phyloP scores from a whole-genome alignment of 2,888 invertebrate species.

The Thereva unica region DNA sequence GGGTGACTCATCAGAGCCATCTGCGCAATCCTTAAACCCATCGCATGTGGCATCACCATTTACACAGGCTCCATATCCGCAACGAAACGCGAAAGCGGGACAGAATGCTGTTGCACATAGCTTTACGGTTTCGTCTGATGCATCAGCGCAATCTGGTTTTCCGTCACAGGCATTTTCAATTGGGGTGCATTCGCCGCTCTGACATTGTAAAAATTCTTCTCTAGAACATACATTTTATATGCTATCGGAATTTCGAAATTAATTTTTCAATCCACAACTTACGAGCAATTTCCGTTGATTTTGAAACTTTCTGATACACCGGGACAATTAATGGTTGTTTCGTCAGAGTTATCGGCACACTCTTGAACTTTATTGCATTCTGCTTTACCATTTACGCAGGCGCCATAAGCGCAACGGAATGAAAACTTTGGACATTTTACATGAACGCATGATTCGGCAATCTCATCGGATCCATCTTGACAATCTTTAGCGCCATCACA shows the following conservation, averaged over 20 bases:
- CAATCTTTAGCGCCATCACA: conserved; percentile 52
- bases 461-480: conserved; percentile 52
- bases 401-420: conserved; percentile 53
- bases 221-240: not conserved
- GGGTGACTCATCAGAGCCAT: conserved; percentile 48
- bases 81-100: conserved; percentile 48
- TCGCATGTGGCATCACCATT: conserved; percentile 44
- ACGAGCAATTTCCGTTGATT: conserved; percentile 41
- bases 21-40: conserved; percentile 45
- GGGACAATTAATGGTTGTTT: conserved; percentile 31
- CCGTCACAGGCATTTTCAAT: conserved; percentile 55
- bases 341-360: conserved; percentile 48
- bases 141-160: conserved; percentile 47
- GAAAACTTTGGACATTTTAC: conserved; percentile 60
- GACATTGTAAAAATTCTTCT: conserved; percentile 36
- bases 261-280: conserved; percentile 29
- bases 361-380: conserved; percentile 44
- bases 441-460: conserved; percentile 48
- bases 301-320: conserved; percentile 1
- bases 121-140: conserved; percentile 47
- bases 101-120: conserved; percentile 43
- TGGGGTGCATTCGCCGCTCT: conserved; percentile 44
- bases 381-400: conserved; percentile 44
- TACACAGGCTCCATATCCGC: conserved; percentile 50
- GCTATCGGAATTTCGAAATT: not conserved